Base-by-base conservation (phyloP, 2,888 invertebrate species). In the Andrena chrysosceles region DNA sequence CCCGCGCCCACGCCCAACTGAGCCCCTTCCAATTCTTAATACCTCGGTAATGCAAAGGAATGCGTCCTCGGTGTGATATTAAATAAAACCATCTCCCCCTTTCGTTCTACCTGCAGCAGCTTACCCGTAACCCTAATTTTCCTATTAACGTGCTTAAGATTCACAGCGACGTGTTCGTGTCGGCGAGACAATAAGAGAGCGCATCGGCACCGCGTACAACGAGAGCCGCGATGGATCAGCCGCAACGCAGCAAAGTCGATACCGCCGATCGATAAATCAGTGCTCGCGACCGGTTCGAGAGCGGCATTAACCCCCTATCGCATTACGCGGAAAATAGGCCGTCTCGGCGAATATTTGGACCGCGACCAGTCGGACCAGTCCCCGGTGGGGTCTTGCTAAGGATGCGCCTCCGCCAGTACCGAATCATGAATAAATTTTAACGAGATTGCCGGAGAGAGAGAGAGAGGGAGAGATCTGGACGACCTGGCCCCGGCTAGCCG, bases 381-480 rank as follows among this genome's bases (percentile, higher is more conserved):
- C 81, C 63, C 83, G 63, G 75, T 62, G 79, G 73, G 75, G 64
- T 72, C 81, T 77, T 59, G 69, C 73, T 64, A 74, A 88, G 85
- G 81, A 79, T 83, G 80, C 87, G 76, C 80, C 80, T 71, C 52
- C 78, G 48, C 56, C 56, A 26, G 71, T 83, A 81, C 80, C 89
- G 87, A 87, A 89, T 90, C 91, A 90, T 92, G 91, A 91, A 92
- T 92, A 91, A 90, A 92, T 90, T 91, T 92, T 89, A 91, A 91
- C 89, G 87, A 90, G 90, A 90, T 89, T 89, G 88, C 87, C 81
- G 69, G 69, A 73, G 35, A 52, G 29, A 52, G 85, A 76, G 75
- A n/a, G 59, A 56, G 35, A 56, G 48, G 13, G 42, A 60, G n/a
- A 64, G 26, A 42, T 31, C 20, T 33, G 29, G 42, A 33, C 23